Base-by-base conservation (phyloP, 2,888 invertebrate species). In the Phalangium opilio region DNA sequence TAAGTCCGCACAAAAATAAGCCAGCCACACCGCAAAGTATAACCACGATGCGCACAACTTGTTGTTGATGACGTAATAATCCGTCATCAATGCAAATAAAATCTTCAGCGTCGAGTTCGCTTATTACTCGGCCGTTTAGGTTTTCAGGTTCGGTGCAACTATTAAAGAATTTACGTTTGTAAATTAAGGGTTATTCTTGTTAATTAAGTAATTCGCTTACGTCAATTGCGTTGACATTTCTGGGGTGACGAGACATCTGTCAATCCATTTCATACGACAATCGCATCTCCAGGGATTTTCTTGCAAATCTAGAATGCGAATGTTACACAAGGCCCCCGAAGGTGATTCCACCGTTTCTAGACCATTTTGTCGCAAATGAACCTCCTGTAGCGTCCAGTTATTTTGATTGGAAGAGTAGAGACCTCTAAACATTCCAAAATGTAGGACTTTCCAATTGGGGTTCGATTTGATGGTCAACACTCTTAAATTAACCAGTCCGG, bases 201-300 rank as follows among this genome's bases (percentile, higher is more conserved):
- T n/a, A 38, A 15, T n/a, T 2, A 10, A 3, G 15, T 38, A 38
- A 17, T 10, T 1, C 2, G 14, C 45, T 45, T 49, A 53, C 53
- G 20, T 50, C 15, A 53, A 51, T 43, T 49, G 47, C n/a, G 49
- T 45, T 4, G 44, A 19, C 17, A 50, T 45, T 3, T 48, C 36
- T 15, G 27, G 32, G 17, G 49, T 48, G 1, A 53, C 43, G 12
- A 45, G 27, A 19, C 51, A 51, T 3, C 42, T 47, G 17, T 43
- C 51, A 27, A 56, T 50, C 56, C 56, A 56, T n/a, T 14, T 38
- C 14, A 56, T 39, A 17, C 34, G 43, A 27, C 56, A 56, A 41
- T 55, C 54, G 44, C 56, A 56, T 11, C 32, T 35, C 55, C 54
- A 55, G 2, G 53, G 55, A 47, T 56, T 56, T 19, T 49, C 52